These are phyloP conservation scores for Bombus difficillimus DNA, from an alignment of 1,140 invertebrate species.

Conservation along the genomic window DNA sequence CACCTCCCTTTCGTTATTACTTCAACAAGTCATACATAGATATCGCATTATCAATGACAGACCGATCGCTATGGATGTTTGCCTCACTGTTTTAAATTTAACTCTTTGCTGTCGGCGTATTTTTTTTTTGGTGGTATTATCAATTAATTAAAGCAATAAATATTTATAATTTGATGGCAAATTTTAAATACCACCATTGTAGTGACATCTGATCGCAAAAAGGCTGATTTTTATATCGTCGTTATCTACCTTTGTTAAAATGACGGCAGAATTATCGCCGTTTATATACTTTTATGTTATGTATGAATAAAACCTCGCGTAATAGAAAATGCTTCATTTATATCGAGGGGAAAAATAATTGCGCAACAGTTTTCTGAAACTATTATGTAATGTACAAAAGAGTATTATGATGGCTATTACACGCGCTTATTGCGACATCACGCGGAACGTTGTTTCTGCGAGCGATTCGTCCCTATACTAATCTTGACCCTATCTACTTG, in stretches of 20 bases:
- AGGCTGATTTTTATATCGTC: neutral
- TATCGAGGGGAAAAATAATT: neutral
- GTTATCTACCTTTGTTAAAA: neutral
- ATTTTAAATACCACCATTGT: too few species aligned
- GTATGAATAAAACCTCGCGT: neutral
- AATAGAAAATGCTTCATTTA: neutral
- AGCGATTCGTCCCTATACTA: neutral
- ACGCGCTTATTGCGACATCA: neutral
- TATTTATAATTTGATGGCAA: too few species aligned
- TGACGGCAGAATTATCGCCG: neutral
- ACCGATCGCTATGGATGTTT: too few species aligned
- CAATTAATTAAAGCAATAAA: too few species aligned
- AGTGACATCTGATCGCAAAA: too few species aligned
- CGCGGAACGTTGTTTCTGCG: neutral
- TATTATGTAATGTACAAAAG: constrained; percentile 18
- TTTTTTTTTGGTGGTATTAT: too few species aligned
- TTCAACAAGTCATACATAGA: neutral
- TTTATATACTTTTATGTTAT: too few species aligned
- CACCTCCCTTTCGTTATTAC: neutral
- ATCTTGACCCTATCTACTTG: neutral
- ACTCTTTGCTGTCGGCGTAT: too few species aligned
- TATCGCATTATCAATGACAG: constrained; percentile 1
- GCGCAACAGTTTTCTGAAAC: constrained; percentile 17
- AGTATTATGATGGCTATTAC: neutral
- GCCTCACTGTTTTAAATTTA: neutral